These are phyloP conservation scores for Lepisosteus oculatus DNA, from an alignment of 2,113 vertebrate species.

Conservation along the genomic window DNA sequence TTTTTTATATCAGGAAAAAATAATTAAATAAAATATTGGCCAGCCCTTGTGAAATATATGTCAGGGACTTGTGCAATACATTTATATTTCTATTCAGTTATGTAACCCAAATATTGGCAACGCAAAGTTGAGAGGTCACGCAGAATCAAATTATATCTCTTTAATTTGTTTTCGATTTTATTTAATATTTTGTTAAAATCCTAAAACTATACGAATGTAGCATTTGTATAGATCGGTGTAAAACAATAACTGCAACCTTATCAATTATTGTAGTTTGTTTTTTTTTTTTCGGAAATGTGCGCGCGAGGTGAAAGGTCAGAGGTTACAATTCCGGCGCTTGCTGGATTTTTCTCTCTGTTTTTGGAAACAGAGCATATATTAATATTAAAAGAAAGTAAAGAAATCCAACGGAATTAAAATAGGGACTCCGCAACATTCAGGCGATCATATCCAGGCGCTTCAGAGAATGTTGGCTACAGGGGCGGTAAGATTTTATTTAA, in stretches of 20 bases:
- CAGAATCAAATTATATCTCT: background rate
- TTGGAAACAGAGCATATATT: conserved; percentile 6
- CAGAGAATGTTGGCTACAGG: conserved; percentile 68
- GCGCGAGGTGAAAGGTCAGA: conserved; percentile 18
- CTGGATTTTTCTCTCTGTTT: conserved; percentile 15
- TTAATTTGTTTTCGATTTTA: background rate
- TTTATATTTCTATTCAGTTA: too few relatives aligned
- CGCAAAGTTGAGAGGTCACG: background rate
- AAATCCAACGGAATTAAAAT: conserved; percentile 15
- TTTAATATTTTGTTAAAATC: background rate
- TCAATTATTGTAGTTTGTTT: background rate
- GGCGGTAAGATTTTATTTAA: conserved; percentile 53
- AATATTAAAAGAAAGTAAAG: conserved; percentile 15
- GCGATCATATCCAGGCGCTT: conserved; percentile 19
- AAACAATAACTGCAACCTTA: too few relatives aligned
- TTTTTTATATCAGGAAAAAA: too few relatives aligned
- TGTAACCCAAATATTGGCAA: background rate
- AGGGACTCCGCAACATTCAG: background rate
- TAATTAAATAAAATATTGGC: too few relatives aligned
- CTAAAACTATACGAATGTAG: background rate
- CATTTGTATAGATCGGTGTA: too few relatives aligned
- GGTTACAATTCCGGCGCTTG: conserved; percentile 7
- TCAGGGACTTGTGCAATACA: too few relatives aligned
- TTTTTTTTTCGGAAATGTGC: background rate
- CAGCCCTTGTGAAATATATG: too few relatives aligned